These are phyloP conservation scores for Drosophila suboccidentalis DNA, from an alignment of 2,888 invertebrate species.

Conservation along the genomic window DNA sequence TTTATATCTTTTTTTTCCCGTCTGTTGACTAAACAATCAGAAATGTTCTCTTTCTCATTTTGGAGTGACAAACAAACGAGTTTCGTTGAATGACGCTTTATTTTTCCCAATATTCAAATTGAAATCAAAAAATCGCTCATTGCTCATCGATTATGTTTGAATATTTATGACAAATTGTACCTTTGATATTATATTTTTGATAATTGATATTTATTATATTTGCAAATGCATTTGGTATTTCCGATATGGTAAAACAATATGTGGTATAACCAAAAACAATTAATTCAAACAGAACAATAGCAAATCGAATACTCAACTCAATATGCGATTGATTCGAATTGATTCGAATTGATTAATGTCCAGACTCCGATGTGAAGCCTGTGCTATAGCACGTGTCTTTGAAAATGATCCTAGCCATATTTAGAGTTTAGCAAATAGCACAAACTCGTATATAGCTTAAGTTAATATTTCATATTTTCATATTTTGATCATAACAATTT, in stretches of 20 bases:
- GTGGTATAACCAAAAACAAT: constrained; percentile 30
- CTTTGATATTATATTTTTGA: constrained; percentile 44
- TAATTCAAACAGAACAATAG: constrained; percentile 49
- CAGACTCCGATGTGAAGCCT: constrained; percentile 1
- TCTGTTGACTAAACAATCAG: constrained; percentile 10
- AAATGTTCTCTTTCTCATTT: constrained; percentile 10
- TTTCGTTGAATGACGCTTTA: constrained; percentile 9
- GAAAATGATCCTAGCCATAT: constrained; percentile 10
- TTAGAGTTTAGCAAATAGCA: neutral
- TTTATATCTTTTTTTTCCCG: constrained; percentile 29
- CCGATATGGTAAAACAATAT: constrained; percentile 41
- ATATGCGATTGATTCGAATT: constrained; percentile 27
- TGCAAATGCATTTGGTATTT: constrained; percentile 41
- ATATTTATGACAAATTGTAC: constrained; percentile 55
- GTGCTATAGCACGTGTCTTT: constrained; percentile 27
- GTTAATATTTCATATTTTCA: constrained; percentile 18
- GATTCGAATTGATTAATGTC: constrained; percentile 47
- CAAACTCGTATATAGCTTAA: constrained; percentile 3
- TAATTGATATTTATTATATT: constrained; percentile 45
- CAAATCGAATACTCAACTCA: constrained; percentile 30
- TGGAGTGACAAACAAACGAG: constrained; percentile 34
- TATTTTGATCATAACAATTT: constrained; percentile 46
- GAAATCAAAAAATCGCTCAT: constrained; percentile 43
- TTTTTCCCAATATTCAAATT: constrained; percentile 33
- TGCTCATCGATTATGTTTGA: constrained; percentile 41